These are phyloP conservation scores for Karalla daura DNA, from an alignment of 2,797 vertebrate genomes.

Conservation along the genomic window DNA sequence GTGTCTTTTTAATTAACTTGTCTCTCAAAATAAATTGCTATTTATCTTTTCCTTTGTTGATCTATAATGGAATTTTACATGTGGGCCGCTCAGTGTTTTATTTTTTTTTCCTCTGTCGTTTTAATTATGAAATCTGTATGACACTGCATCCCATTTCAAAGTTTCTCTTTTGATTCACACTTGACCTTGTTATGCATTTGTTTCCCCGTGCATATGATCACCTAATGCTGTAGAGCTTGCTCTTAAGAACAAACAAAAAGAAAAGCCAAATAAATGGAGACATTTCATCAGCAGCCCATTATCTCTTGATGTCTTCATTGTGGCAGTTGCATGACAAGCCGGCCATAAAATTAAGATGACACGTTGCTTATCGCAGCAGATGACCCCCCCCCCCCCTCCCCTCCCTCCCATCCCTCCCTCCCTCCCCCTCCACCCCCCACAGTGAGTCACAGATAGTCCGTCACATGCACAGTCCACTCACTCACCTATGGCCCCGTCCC, in stretches of 20 bases:
- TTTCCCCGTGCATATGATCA: background rate
- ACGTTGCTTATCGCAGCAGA: constrained; percentile 40
- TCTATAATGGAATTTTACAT: constrained; percentile 25
- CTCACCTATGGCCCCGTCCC: constrained; percentile 48
- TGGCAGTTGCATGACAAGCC: constrained; percentile 46
- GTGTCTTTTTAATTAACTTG: background rate
- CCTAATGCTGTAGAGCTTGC: constrained; percentile 52
- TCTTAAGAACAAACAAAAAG: too few species aligned
- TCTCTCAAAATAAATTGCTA: constrained; percentile 14
- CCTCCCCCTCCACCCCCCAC: too few species aligned
- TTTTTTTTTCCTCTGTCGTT: constrained; percentile 24
- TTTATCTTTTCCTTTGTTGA: constrained; percentile 36
- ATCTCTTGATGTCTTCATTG: constrained; percentile 74
- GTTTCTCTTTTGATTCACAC: background rate
- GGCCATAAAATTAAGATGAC: constrained; percentile 35
- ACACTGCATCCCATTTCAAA: constrained; percentile 21
- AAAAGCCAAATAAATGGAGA: constrained; percentile 75
- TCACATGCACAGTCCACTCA: constrained; percentile 43
- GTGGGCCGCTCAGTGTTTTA: background rate
- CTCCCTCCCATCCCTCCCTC: constrained; percentile 36
- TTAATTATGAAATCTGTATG: constrained; percentile 30
- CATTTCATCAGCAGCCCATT: constrained; percentile 62
- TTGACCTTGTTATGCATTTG: constrained; percentile 25
- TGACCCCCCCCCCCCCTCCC: constrained; percentile 38
- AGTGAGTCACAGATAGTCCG: constrained; percentile 55